Evolutionary conservation across 2,113 vertebrate genomes (phyloP).

Genomic region (Anseranas semipalmata): DNA sequence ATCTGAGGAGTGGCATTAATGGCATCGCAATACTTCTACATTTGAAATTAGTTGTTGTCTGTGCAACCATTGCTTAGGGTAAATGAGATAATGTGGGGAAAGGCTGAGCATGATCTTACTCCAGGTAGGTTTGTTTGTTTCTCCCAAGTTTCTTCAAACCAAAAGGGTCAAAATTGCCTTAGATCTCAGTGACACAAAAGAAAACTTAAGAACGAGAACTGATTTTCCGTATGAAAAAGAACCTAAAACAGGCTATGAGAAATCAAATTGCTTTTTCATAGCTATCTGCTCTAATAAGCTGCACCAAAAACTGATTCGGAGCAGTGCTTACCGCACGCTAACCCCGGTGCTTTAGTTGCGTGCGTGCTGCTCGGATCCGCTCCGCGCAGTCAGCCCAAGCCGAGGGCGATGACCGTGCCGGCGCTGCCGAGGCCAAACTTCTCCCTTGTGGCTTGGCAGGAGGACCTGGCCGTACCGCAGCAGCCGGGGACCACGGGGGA

Average conservation of each 20-base stretch:
- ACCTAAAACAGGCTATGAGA: background rate
- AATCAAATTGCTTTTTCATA: background rate
- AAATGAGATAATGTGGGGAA: background rate
- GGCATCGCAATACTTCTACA: no score
- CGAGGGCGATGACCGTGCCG: background rate
- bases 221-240: background rate
- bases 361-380: background rate
- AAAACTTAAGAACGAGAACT: background rate
- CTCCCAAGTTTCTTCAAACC: background rate
- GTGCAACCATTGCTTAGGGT: background rate
- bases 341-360: accelerated
- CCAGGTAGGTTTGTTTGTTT: background rate
- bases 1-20: background rate
- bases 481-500: constrained; percentile 41
- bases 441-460: constrained; percentile 58
- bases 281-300: background rate
- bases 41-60: background rate
- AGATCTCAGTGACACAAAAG: background rate
- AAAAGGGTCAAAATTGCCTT: background rate
- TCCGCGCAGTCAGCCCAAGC: accelerated
- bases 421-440: background rate
- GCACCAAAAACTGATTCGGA: background rate
- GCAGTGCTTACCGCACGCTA: background rate
- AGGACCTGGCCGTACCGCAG: constrained; percentile 53
- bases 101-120: background rate